These are phyloP conservation scores for Malacosoma neustria DNA, from an alignment of 2,888 invertebrate species.

Conservation along the genomic window DNA sequence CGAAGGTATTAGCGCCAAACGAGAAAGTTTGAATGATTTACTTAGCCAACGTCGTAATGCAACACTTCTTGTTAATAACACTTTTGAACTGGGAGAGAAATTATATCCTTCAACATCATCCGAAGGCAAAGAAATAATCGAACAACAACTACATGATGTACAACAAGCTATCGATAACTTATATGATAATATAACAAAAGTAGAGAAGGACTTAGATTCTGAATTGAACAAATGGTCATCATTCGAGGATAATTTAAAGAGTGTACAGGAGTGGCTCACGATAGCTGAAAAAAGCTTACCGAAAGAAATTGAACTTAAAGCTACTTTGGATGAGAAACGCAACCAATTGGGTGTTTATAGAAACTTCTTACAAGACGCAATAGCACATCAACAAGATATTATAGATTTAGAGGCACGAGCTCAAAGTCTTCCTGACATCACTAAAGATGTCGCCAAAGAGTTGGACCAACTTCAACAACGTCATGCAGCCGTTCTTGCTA, in stretches of 20 bases:
- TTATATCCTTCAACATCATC: slow-evolving; percentile 89
- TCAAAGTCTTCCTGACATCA: slow-evolving; percentile 85
- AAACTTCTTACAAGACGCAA: slow-evolving; percentile 86
- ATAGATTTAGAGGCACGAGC: slow-evolving; percentile 87
- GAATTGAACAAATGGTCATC: slow-evolving; percentile 92
- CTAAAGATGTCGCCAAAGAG: slow-evolving; percentile 82
- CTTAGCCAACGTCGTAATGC: slow-evolving; percentile 84
- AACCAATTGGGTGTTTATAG: slow-evolving; percentile 90
- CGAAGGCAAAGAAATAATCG: slow-evolving; percentile 90
- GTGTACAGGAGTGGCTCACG: slow-evolving; percentile 86
- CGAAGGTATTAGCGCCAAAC: slow-evolving; percentile 80
- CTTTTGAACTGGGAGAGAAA: slow-evolving; percentile 91
- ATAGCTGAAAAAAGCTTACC: slow-evolving; percentile 84
- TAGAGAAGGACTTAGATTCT: slow-evolving; percentile 87
- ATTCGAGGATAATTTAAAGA: slow-evolving; percentile 89
- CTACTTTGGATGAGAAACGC: slow-evolving; percentile 93
- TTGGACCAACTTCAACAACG: slow-evolving; percentile 81
- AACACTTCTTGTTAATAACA: slow-evolving; percentile 84
- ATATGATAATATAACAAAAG: slow-evolving; percentile 85
- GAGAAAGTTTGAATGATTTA: slow-evolving; percentile 82
- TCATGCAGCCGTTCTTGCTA: slow-evolving; percentile 80
- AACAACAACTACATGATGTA: slow-evolving; percentile 87
- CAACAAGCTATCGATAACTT: slow-evolving; percentile 87
- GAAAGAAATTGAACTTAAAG: slow-evolving; percentile 85
- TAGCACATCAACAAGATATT: slow-evolving; percentile 89